Base-by-base conservation (phyloP, 2,888 invertebrate species). In the Antitype chi region DNA sequence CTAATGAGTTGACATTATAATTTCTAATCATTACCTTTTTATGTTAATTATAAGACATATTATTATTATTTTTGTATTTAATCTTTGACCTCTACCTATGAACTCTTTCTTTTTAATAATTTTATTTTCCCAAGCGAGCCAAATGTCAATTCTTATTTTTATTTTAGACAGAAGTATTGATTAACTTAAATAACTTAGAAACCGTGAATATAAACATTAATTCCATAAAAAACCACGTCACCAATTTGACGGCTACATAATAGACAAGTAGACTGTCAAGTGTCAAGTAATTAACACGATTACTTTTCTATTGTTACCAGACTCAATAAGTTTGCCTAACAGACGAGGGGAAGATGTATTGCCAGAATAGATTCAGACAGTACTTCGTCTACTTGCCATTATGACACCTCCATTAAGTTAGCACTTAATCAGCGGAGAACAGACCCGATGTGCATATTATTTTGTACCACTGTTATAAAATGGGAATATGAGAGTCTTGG, bases 11-110 rank as follows among this genome's bases (percentile, higher is more conserved):
- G 47, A 68, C 38, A 57, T 57, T 66, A 82, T 63, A 53, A 84
- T 81, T 84, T 80, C 80, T 84, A 84, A 72, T 68, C 52, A 38
- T 78, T 28, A 38, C 38, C 20, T 67, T 73, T 70, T 80, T 53
- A 80, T 74, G 74, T 8, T 70, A 49, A 74, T 74, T 60, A 20
- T n/a, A 5, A 47, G 1, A n/a, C 66, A 47, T 52, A 17, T n/a
- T 63, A 57, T n/a, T 63, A 57, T 47, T 68, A 52, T 63, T 63
- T 68, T 23, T 32, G 15, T 11, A 53, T 17, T 28, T 47, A n/a
- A 43, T 32, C 2, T 67, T 52, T 82, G 63, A 64, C 52, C 17
- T 70, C 28, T 28, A 49, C 6, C 32, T 38, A 11, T 28, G 9
- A 77, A 76, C 25, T 63, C 25, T 74, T 49, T 57, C 13, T 43